Evolutionary conservation across 2,113 vertebrate species (phyloP), one percentile per base, ranked within the genome.

Genomic region (Fukomys damarensis): DNA sequence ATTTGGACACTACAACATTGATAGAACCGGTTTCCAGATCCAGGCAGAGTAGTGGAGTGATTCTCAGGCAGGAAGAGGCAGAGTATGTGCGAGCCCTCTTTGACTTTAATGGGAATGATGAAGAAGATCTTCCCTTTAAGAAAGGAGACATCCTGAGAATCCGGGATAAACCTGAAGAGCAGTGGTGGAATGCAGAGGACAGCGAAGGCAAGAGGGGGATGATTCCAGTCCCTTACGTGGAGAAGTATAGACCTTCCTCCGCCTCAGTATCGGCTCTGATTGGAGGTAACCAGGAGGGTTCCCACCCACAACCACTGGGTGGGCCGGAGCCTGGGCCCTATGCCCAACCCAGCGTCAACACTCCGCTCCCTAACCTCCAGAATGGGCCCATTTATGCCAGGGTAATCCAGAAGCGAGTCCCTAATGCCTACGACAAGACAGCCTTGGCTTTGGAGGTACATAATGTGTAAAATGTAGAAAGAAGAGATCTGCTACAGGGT

Each of bases 381-480:
- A 99, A 99, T 93, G 99, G 99, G 98, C 99, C 99, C 79, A 99
- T 99, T 98, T 99, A 98, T 98, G 99, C 99, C 99, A 99, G 99
- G 98, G 99, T 99, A 98, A 99, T 99, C 98, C 99, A 99, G 99
- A 99, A 99, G 99, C 99, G 99, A 99, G 99, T 99, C 97, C 99
- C 99, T 98, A 99, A 99, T 98, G 99, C 99, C 98, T 99, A 99
- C 98, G 99, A 99, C 99, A 99, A 99, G 99, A 99, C 99, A 81
- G 99, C 99, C 98, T 99, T 99, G 98, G 99, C 99, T 98, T 99
- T 99, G 98, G 99, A 99, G 99, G 99, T 99, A 99, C 98, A 98
- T 98, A 98, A 98, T 98, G 98, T 98, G 98, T 98, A 98, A 98
- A 98, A 97, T 52, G 84, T 98, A 98, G 98, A 98, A 98, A 97